phyloP scores from a whole-genome alignment of 2,888 invertebrate genomes.

The Andrena trimmerana region DNA sequence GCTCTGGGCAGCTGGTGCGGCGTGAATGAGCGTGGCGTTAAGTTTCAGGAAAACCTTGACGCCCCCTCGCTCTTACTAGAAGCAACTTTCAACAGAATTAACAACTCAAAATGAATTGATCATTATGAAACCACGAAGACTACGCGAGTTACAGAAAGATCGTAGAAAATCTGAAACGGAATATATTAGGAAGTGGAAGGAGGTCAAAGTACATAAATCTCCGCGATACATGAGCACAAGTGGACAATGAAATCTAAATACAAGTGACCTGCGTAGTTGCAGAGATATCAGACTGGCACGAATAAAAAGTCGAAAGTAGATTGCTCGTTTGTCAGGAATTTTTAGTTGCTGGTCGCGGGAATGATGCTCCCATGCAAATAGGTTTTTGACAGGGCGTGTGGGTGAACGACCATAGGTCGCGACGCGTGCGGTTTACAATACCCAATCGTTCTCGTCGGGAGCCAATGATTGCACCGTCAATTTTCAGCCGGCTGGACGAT shows the following conservation, averaged over 20 bases:
- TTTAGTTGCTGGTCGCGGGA: background rate
- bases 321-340: background rate
- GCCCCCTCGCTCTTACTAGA: background rate
- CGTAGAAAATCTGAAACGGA: no score
- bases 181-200: no score
- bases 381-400: conserved; percentile 1
- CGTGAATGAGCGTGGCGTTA: background rate
- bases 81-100: background rate
- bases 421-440: conserved; percentile 19
- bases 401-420: conserved; percentile 6
- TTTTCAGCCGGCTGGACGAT: conserved; percentile 37
- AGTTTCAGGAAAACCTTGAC: no score
- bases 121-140: no score
- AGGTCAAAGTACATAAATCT: no score
- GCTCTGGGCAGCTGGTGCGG: conserved; percentile 14
- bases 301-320: background rate
- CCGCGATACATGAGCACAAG: no score
- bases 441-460: conserved; percentile 32
- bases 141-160: no score
- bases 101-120: no score
- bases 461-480: conserved; percentile 36
- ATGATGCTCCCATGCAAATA: background rate
- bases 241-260: background rate
- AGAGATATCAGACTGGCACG: background rate
- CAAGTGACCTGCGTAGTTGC: background rate